These are phyloP conservation scores for Callinectes sapidus DNA, from an alignment of 2,888 invertebrate genomes.

Conservation along the genomic window DNA sequence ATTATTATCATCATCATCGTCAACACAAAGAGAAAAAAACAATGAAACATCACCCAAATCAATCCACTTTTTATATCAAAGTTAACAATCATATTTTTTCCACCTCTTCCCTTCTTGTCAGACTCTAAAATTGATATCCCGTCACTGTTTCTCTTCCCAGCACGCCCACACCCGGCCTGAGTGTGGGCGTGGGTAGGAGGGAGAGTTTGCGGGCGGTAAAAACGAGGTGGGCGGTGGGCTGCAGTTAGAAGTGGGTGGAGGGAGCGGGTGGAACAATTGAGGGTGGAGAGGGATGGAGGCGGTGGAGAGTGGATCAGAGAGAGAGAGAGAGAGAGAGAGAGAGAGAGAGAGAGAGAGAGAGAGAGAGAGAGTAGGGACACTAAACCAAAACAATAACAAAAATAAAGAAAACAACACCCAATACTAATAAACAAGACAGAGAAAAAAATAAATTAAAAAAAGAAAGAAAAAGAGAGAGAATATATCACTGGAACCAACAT, in stretches of 20 bases:
- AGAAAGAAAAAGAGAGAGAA: background rate
- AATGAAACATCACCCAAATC: background rate
- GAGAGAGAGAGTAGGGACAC: background rate
- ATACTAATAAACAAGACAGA: background rate
- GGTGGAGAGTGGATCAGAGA: background rate
- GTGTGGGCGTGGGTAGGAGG: background rate
- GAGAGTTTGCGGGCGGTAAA: background rate
- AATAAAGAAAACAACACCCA: no score
- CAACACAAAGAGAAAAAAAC: background rate
- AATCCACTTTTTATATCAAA: background rate
- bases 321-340: background rate
- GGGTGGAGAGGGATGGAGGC: background rate
- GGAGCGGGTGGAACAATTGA: constrained; percentile 3
- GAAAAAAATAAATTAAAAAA: background rate
- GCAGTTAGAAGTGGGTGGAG: constrained; percentile 28
- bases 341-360: background rate
- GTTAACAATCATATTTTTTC: background rate
- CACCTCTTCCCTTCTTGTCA: background rate
- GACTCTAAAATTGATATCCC: background rate
- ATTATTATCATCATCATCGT: background rate
- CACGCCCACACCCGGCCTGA: background rate
- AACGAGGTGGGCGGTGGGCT: background rate
- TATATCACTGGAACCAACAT: background rate
- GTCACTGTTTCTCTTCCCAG: background rate
- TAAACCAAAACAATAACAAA: background rate